Percentiles rank a stretch among this genome's conserved stretches.
phyloP scores from a whole-genome alignment of 2,113 vertebrate species.

The Edolisoma coerulescens region DNA sequence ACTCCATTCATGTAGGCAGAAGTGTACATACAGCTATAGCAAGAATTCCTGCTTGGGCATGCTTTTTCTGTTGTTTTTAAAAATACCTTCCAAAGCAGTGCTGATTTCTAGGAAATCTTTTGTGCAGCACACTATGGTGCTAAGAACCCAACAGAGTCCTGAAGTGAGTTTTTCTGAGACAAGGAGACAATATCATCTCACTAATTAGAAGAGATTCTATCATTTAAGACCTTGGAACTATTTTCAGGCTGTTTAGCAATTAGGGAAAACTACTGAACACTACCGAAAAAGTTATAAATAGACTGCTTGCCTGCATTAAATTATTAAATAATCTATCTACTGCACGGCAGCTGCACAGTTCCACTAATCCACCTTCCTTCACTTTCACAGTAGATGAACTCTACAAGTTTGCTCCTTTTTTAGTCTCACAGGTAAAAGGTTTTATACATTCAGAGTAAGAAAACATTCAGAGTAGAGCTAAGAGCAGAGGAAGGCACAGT shows the following conservation, averaged over 20 bases:
- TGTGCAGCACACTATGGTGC: not conserved
- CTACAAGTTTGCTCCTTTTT: not conserved
- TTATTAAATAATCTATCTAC: constrained; percentile 22
- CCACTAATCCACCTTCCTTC: not conserved
- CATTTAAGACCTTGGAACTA: constrained; percentile 4
- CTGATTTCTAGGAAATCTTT: not conserved
- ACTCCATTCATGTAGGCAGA: not conserved
- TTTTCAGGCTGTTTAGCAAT: constrained; percentile 22
- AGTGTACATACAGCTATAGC: not conserved
- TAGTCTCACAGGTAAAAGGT: not conserved
- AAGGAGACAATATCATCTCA: not conserved
- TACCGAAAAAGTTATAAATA: constrained; percentile 11
- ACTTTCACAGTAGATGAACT: not conserved
- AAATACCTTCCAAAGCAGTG: not conserved
- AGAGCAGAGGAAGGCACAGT: not conserved
- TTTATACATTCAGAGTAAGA: not conserved
- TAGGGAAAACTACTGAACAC: constrained; percentile 7
- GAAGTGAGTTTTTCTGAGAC: constrained; percentile 14
- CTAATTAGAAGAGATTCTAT: constrained; percentile 9
- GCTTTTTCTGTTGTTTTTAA: not conserved
- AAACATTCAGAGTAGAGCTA: not conserved
- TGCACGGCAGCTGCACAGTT: not conserved
- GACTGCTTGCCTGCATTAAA: not conserved
- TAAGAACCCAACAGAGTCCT: not conserved
- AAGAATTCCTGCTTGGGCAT: not conserved